Evolutionary conservation across 2,888 invertebrate genomes (phyloP).

Genomic region (Anorthoa munda): DNA sequence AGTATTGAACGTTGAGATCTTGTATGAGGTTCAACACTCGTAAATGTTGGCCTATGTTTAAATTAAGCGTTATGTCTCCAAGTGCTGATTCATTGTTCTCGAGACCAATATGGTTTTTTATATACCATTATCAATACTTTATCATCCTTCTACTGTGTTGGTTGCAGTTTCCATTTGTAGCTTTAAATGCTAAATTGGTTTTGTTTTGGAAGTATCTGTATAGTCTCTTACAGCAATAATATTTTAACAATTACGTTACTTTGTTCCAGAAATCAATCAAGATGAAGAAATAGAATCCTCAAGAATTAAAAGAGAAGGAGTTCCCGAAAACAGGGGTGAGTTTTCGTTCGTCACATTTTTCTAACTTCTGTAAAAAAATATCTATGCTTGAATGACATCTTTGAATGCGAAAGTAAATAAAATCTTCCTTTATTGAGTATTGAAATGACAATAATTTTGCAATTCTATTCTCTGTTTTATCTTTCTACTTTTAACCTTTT

Average conservation of each 20-base stretch:
- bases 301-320: slow-evolving; percentile 88
- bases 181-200: background rate
- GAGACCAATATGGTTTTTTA: background rate
- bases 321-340: slow-evolving; percentile 90
- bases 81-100: background rate
- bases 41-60: background rate
- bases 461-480: slow-evolving; percentile 38
- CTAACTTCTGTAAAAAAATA: slow-evolving; percentile 67
- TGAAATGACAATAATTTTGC: slow-evolving; percentile 32
- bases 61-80: background rate
- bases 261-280: slow-evolving; percentile 86
- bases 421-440: slow-evolving; percentile 24
- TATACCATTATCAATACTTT: background rate
- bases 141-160: background rate
- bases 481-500: slow-evolving; percentile 57
- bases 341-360: slow-evolving; percentile 49
- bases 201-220: background rate
- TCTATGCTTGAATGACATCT: slow-evolving; percentile 71
- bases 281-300: slow-evolving; percentile 85
- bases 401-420: slow-evolving; percentile 54
- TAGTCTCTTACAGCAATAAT: background rate
- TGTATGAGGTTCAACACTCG: background rate
- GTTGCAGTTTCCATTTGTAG: background rate
- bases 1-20: background rate
- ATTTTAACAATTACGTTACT: slow-evolving; percentile 26